Conservation (phyloP, 2,888 invertebrate genomes). For the Clanis bilineata region DNA sequence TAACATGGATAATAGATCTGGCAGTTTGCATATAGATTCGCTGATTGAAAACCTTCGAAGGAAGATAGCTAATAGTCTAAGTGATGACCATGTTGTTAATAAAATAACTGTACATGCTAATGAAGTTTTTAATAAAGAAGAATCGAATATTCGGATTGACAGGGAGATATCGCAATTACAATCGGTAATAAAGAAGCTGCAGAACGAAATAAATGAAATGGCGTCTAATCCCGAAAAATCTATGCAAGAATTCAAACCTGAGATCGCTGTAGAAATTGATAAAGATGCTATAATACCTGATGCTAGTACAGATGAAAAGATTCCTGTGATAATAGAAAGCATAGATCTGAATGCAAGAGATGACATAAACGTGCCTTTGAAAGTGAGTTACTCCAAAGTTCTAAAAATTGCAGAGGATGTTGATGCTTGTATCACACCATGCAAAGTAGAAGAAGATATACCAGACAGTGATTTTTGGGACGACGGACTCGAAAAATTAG, state of each 20-base stretch:
- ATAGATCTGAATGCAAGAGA: neutral
- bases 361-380: neutral
- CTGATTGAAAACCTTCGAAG: conserved; percentile 33
- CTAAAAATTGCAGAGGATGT: neutral
- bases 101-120: conserved; percentile 34
- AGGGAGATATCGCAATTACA: conserved; percentile 54
- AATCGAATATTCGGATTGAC: conserved; percentile 41
- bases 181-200: conserved; percentile 45
- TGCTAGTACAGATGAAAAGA: neutral
- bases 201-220: conserved; percentile 53
- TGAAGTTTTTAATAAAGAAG: conserved; percentile 21
- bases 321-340: neutral
- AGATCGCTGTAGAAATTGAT: neutral
- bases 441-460: neutral
- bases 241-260: neutral
- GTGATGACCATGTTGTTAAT: conserved; percentile 33
- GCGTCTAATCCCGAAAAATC: conserved; percentile 29
- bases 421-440: neutral
- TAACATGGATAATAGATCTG: conserved; percentile 42
- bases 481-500: neutral
- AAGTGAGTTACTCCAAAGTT: neutral
- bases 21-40: conserved; percentile 21
- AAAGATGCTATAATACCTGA: neutral
- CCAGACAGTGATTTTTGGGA: neutral
- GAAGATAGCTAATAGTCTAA: conserved; percentile 29